Conservation (phyloP, 2,797 vertebrate genomes). For the Pagetopsis macropterus region DNA sequence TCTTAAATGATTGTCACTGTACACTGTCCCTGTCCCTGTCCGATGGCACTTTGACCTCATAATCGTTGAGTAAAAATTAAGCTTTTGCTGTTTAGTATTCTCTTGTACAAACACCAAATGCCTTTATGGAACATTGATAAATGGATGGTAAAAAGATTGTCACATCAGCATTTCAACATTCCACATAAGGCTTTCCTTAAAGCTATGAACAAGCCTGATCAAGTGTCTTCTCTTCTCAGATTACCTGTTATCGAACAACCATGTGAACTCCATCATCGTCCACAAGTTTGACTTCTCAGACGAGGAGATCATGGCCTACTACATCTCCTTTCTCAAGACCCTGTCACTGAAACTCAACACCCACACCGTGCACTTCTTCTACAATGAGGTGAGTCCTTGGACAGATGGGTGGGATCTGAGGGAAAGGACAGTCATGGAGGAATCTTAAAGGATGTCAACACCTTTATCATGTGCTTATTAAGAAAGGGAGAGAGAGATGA, state of each 20-base stretch:
- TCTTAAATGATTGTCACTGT: not conserved
- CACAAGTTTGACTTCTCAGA: slow-evolving; percentile 99
- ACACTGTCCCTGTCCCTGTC: not conserved
- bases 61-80: not conserved
- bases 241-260: slow-evolving; percentile 97
- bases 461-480: not conserved
- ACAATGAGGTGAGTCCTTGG: slow-evolving; percentile 92
- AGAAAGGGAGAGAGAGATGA: not conserved
- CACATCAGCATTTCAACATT: not conserved
- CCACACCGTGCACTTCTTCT: slow-evolving; percentile 99
- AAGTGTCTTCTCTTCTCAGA: slow-evolving; percentile 78
- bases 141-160: not conserved
- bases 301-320: slow-evolving; percentile 99
- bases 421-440: not conserved
- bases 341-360: slow-evolving; percentile 97
- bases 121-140: not conserved
- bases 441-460: not conserved
- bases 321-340: slow-evolving; percentile 98
- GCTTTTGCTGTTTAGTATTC: not conserved
- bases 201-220: not conserved
- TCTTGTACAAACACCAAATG: not conserved
- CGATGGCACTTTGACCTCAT: not conserved
- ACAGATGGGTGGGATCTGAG: not conserved
- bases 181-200: not conserved
- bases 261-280: slow-evolving; percentile 98